These are phyloP conservation scores for Drosophila sp. DNA, from an alignment of 1,140 invertebrate species.

Conservation along the genomic window DNA sequence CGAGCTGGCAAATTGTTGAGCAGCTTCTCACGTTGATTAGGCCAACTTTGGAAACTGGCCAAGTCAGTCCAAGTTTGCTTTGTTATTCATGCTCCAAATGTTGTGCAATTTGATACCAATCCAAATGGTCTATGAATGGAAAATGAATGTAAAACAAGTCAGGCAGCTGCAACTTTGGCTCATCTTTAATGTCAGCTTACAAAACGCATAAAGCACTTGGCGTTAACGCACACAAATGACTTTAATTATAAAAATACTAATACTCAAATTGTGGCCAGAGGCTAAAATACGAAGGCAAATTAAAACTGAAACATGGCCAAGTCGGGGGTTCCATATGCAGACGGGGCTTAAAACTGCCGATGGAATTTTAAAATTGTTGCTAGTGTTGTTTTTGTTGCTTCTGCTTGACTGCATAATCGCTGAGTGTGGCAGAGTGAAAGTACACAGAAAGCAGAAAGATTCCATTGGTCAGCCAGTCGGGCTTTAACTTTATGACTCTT, in stretches of 20 bases:
- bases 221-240: conserved; percentile 61
- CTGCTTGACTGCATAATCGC: conserved; percentile 72
- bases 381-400: conserved; percentile 46
- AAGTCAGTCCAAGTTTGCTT: conserved; percentile 24
- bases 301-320: conserved; percentile 60
- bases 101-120: conserved; percentile 63
- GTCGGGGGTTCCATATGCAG: conserved; percentile 49
- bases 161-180: conserved; percentile 4
- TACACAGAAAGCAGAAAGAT: conserved; percentile 68
- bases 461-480: conserved; percentile 46
- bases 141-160: conserved; percentile 28
- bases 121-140: conserved; percentile 54
- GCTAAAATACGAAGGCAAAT: conserved; percentile 37
- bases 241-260: conserved; percentile 62
- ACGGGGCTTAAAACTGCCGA: conserved; percentile 29
- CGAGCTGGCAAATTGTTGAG: conserved; percentile 49
- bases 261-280: conserved; percentile 38
- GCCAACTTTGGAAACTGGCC: conserved; percentile 12
- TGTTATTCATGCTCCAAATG: conserved; percentile 69
- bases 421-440: conserved; percentile 70
- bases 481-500: conserved; percentile 44
- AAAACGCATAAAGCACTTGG: conserved; percentile 40
- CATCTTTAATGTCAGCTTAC: conserved; percentile 38
- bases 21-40: conserved; percentile 71
- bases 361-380: conserved; percentile 61